phyloP scores from a whole-genome alignment of 2,888 invertebrate genomes.

The Cynaeus angustus region DNA sequence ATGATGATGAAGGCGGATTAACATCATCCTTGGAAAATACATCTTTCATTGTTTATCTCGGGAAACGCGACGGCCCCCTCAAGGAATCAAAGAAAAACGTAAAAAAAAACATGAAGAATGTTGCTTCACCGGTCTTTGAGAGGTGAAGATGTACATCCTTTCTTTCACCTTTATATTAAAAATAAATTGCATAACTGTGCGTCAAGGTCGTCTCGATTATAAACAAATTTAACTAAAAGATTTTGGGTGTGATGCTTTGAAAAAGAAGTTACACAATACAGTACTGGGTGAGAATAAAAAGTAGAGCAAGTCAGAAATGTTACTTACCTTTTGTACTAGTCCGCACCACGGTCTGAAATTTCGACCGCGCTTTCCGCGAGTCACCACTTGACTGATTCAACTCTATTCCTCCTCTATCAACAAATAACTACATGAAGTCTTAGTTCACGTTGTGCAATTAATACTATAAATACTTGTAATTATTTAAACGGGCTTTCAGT shows the following conservation, averaged over 20 bases:
- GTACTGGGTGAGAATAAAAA: background rate
- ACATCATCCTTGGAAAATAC: too few species aligned
- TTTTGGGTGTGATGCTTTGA: background rate
- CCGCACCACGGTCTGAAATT: background rate
- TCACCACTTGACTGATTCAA: constrained; percentile 22
- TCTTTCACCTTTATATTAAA: constrained; percentile 29
- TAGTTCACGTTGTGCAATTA: constrained; percentile 1
- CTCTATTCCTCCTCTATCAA: background rate
- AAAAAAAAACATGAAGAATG: constrained; percentile 13
- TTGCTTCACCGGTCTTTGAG: constrained; percentile 28
- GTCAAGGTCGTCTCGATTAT: constrained; percentile 33
- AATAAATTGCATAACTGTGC: constrained; percentile 40
- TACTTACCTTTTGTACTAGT: background rate
- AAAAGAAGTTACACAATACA: background rate
- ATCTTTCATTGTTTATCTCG: too few species aligned
- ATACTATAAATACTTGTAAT: background rate
- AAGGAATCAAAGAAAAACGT: background rate
- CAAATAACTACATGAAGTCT: background rate
- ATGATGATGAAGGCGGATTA: too few species aligned
- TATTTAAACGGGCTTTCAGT: too few species aligned
- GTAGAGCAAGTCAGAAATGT: background rate
- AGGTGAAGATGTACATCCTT: constrained; percentile 33
- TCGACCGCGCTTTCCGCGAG: constrained; percentile 33
- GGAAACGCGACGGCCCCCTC: too few species aligned
- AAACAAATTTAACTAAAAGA: constrained; percentile 11